These are phyloP conservation scores for Parotocinclus haroldoi DNA, from an alignment of 2,797 vertebrate species.

Conservation along the genomic window DNA sequence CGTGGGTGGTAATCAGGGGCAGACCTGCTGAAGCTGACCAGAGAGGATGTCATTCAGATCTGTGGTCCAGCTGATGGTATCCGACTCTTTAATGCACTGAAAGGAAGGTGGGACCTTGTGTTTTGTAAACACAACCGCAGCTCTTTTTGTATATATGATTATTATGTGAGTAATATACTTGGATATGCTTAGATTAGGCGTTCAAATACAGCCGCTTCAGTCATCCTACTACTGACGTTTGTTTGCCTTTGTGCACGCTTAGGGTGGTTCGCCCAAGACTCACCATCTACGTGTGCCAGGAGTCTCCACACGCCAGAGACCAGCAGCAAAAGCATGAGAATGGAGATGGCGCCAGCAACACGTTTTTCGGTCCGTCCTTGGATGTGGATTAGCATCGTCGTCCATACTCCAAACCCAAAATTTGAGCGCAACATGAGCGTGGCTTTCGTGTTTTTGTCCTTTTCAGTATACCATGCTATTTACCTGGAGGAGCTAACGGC, in stretches of 20 bases:
- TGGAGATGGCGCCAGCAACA: conserved; percentile 77
- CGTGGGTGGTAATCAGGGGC: conserved; percentile 68
- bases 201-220: no score
- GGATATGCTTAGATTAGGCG: background rate
- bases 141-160: background rate
- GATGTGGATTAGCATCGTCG: background rate
- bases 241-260: conserved; percentile 31
- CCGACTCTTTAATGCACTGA: conserved; percentile 91
- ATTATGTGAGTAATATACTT: background rate
- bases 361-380: conserved; percentile 83
- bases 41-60: conserved; percentile 97
- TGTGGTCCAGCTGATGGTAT: conserved; percentile 96
- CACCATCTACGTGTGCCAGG: conserved; percentile 96
- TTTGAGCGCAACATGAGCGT: background rate
- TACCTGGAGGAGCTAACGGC: conserved; percentile 91
- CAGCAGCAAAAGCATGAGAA: conserved; percentile 88
- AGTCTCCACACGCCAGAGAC: conserved; percentile 83
- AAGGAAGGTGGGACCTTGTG: conserved; percentile 77
- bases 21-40: conserved; percentile 90
- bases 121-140: conserved; percentile 24
- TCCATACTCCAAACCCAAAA: background rate
- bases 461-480: conserved; percentile 93
- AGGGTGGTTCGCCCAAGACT: conserved; percentile 90
- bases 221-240: background rate
- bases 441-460: background rate